phyloP scores from a whole-genome alignment of 2,797 vertebrate species.

The Sebastes diploproa region DNA sequence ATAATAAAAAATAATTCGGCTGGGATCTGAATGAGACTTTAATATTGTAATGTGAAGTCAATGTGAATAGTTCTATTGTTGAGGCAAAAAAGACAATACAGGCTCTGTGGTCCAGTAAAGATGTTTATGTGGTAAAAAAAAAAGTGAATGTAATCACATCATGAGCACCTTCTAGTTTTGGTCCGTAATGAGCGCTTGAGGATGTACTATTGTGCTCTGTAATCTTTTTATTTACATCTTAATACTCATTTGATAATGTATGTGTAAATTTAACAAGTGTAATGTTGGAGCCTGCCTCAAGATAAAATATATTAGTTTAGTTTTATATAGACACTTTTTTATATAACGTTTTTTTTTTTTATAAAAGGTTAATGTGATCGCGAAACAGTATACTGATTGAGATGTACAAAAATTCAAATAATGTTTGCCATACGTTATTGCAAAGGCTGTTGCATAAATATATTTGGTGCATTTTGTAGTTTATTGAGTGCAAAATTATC shows the following conservation, averaged over 20 bases:
- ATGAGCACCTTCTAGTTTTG: conserved; percentile 10
- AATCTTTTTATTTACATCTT: neutral
- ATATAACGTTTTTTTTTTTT: conserved; percentile 20
- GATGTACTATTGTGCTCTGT: neutral
- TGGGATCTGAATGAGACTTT: conserved; percentile 11
- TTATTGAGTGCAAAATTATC: conserved; percentile 75
- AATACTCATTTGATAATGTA: neutral
- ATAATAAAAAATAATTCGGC: conserved; percentile 16
- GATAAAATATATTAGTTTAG: conserved; percentile 73
- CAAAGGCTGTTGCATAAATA: conserved; percentile 67
- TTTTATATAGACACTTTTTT: conserved; percentile 48
- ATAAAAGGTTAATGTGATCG: conserved; percentile 29
- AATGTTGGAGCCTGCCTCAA: conserved; percentile 17
- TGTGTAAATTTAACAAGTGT: conserved; percentile 10
- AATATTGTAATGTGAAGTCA: neutral
- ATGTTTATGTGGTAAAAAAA: neutral
- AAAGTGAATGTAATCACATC: neutral
- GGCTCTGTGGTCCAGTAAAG: neutral
- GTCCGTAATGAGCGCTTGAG: neutral
- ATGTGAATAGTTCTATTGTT: neutral
- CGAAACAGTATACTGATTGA: conserved; percentile 36
- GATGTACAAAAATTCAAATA: conserved; percentile 22
- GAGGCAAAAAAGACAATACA: conserved; percentile 3
- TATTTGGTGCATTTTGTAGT: conserved; percentile 73
- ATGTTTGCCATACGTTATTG: conserved; percentile 8